phyloP scores from a whole-genome alignment of 1,140 invertebrate genomes.

The Mercenaria mercenaria region DNA sequence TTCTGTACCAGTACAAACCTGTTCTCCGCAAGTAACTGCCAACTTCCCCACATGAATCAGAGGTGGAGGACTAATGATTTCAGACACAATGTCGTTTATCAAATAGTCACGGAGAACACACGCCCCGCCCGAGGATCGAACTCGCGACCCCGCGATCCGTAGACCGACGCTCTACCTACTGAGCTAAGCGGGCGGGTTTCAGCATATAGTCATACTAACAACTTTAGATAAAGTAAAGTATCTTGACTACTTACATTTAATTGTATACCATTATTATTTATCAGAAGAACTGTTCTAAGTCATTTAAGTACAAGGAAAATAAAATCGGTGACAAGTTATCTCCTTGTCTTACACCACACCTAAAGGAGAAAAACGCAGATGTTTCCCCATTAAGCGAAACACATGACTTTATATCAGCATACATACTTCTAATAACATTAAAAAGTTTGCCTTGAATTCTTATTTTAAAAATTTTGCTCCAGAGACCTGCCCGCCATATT shows the following conservation, averaged over 20 bases:
- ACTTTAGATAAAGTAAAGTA: no score
- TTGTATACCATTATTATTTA: not conserved
- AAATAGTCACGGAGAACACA: no score
- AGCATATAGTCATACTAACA: no score
- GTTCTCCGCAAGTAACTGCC: no score
- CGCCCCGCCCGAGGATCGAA: no score
- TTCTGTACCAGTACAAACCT: no score
- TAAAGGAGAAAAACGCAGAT: not conserved
- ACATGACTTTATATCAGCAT: not conserved
- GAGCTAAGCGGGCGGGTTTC: no score
- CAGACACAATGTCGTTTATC: no score
- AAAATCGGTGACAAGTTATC: not conserved
- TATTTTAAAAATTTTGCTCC: not conserved
- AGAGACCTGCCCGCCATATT: not conserved
- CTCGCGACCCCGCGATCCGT: no score
- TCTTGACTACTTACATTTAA: not conserved
- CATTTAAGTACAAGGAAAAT: slow-evolving; percentile 5
- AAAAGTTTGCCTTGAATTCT: not conserved
- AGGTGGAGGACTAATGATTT: no score
- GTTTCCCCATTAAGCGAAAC: not conserved
- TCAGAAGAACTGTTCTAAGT: not conserved
- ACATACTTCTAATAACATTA: not conserved
- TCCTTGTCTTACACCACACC: not conserved
- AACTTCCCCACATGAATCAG: no score
- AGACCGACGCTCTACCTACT: no score